phyloP scores from a whole-genome alignment of 2,113 vertebrate genomes.

The Semicossyphus pulcher region DNA sequence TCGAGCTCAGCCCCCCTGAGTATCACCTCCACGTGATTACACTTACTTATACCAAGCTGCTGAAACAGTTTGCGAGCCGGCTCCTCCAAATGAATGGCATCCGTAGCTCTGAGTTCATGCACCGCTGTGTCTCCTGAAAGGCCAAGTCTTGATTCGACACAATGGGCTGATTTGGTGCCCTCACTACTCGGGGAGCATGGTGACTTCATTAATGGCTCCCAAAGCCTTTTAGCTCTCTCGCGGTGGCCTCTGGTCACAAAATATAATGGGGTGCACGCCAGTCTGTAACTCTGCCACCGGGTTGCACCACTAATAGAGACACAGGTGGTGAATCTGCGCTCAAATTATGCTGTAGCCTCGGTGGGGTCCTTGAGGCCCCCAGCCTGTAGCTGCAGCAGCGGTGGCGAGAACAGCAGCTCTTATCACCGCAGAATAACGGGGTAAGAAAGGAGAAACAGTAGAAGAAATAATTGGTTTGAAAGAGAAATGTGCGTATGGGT shows the following conservation, averaged over 20 bases:
- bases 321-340: conserved; percentile 60
- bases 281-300: conserved; percentile 44
- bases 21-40: conserved; percentile 15
- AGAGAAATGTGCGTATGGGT: conserved; percentile 51
- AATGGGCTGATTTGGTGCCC: conserved; percentile 64
- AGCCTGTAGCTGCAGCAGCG: conserved; percentile 24
- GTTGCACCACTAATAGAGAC: conserved; percentile 64
- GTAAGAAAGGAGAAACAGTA: conserved; percentile 33
- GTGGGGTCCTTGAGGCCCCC: conserved; percentile 56
- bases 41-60: conserved; percentile 13
- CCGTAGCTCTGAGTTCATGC: conserved; percentile 31
- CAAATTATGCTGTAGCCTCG: conserved; percentile 61
- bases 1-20: too few species aligned
- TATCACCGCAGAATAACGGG: conserved; percentile 32
- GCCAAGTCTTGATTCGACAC: conserved; percentile 50
- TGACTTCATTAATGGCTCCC: conserved; percentile 71
- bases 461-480: conserved; percentile 74
- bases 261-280: conserved; percentile 60
- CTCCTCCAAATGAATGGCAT: conserved; percentile 33
- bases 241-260: conserved; percentile 63
- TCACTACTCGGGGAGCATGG: conserved; percentile 38
- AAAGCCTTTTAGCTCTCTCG: conserved; percentile 64
- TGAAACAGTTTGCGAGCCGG: conserved; percentile 16
- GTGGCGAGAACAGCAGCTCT: conserved; percentile 30
- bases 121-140: conserved; percentile 48